These are phyloP conservation scores for Campylomormyrus tamandua DNA, from an alignment of 2,113 vertebrate genomes.

Conservation along the genomic window DNA sequence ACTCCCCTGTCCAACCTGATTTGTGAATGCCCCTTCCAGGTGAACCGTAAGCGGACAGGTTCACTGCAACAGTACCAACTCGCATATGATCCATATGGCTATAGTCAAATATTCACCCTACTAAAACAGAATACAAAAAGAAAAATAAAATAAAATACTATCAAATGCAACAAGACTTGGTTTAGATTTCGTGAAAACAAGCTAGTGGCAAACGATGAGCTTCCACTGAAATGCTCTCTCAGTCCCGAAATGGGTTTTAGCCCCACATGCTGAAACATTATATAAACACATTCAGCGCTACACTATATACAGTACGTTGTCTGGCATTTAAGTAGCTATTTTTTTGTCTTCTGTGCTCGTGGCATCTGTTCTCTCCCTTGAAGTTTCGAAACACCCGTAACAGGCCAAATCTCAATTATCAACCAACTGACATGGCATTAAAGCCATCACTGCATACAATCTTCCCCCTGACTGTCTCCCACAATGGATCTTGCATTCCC, in stretches of 20 bases:
- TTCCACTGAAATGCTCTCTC: not conserved
- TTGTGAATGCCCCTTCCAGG: conserved; percentile 19
- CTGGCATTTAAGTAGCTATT: conserved; percentile 12
- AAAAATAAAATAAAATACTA: not conserved
- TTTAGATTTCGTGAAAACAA: conserved; percentile 1
- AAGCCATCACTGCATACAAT: not conserved
- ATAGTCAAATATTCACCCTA: conserved; percentile 25
- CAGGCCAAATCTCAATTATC: not conserved
- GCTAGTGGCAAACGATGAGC: not conserved
- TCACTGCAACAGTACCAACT: conserved; percentile 27
- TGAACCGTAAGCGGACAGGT: conserved; percentile 26
- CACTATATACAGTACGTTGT: conserved; percentile 30
- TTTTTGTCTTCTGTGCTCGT: conserved; percentile 14
- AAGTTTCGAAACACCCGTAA: not conserved
- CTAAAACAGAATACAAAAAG: not conserved
- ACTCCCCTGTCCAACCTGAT: conserved; percentile 15
- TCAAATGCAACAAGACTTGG: not conserved
- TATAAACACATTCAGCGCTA: conserved; percentile 24
- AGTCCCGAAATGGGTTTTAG: conserved; percentile 12
- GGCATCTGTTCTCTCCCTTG: not conserved
- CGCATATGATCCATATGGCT: conserved; percentile 38
- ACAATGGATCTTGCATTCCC: not conserved
- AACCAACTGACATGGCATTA: not conserved
- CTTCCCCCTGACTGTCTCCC: not conserved
- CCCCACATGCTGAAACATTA: conserved; percentile 15